Conservation (phyloP, 2,888 invertebrate genomes). For the Meta bourneti region DNA sequence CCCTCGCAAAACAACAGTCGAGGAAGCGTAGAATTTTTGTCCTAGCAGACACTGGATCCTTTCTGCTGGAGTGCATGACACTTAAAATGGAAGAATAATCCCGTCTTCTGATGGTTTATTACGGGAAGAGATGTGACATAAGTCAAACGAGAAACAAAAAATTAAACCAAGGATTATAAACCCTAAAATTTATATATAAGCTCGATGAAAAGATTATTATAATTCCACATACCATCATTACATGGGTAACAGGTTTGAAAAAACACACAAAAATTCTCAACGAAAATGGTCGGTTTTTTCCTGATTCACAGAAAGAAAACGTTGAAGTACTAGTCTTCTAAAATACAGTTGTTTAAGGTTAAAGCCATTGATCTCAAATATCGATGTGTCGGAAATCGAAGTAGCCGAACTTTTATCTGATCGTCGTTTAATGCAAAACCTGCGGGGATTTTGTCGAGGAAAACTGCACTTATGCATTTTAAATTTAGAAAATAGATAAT, state of each 20-base stretch:
- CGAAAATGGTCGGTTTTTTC: background rate
- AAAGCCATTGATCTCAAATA: background rate
- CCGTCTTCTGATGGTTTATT: background rate
- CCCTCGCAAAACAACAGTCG: background rate
- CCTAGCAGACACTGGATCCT: background rate
- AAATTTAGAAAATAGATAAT: too few species aligned
- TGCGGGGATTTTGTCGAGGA: background rate
- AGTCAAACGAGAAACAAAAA: background rate
- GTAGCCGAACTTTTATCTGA: background rate
- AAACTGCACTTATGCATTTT: too few species aligned
- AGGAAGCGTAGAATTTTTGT: too few species aligned
- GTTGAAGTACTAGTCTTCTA: background rate
- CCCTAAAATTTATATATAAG: background rate
- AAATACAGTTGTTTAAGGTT: background rate
- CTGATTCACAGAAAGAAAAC: background rate
- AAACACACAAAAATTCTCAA: background rate
- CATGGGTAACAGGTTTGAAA: background rate
- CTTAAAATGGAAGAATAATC: background rate
- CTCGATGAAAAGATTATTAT: background rate
- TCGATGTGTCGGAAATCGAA: background rate
- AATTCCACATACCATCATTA: background rate
- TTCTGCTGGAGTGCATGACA: background rate
- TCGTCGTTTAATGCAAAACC: background rate
- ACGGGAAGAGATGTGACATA: background rate
- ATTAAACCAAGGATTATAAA: background rate